A percentile compares a stretch with the other conserved stretches of the same genome.
Conservation (phyloP, 2,113 vertebrate species). For the Urocolius indicus region DNA sequence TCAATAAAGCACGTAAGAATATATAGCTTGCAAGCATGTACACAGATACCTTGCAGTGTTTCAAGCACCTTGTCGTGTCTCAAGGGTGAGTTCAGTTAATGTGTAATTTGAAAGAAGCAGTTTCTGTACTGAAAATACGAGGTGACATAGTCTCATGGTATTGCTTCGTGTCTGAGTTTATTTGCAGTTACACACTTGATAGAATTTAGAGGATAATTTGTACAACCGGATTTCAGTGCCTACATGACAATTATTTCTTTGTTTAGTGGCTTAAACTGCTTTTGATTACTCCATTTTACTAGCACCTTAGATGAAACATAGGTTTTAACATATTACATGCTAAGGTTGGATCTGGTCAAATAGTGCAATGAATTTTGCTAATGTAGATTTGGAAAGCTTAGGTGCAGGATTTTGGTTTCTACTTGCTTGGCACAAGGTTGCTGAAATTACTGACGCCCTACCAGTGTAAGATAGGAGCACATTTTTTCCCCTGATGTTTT, state of each 20-base stretch:
- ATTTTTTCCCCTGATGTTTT: neutral
- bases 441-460: neutral
- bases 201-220: neutral
- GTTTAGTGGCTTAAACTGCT: neutral
- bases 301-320: neutral
- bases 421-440: neutral
- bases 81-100: neutral
- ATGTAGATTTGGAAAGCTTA: neutral
- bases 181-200: neutral
- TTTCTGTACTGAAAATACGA: neutral
- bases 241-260: neutral
- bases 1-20: fast-evolving
- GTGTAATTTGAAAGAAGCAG: neutral
- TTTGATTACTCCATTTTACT: neutral
- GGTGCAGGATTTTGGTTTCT: neutral
- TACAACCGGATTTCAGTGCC: neutral
- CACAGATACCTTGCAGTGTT: neutral
- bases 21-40: neutral
- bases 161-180: neutral
- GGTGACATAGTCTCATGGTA: neutral
- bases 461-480: neutral
- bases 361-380: neutral
- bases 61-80: neutral
- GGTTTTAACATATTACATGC: neutral
- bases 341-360: neutral